Base-by-base conservation (phyloP, 2,888 invertebrate species). In the Leptinotarsa tumamoca region DNA sequence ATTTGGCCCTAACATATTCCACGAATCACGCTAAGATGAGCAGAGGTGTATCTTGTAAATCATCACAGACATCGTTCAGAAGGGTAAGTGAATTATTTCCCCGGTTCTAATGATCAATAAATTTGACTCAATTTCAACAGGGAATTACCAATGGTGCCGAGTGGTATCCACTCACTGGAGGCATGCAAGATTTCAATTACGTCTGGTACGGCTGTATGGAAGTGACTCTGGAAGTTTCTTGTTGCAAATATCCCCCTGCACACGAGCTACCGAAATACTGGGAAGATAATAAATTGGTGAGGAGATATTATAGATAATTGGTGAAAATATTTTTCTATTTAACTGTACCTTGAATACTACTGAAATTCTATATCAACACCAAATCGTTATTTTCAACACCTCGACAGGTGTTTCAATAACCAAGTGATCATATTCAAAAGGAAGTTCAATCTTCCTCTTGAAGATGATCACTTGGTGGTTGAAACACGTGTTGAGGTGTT, bases 131-230 rank as follows among this genome's bases (percentile, higher is more conserved):
- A 67, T 71, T 69, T 54, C 80, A 82, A 68, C 63, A 96, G 87
- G 98, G 98, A 14, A 97, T 97, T 82, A 97, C 97, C 3, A 98
- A 98, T 85, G 98, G 98, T 4, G 98, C 98, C 0, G 95, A 95
- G 73, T 97, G 97, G 97, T 97, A 97, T 88, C 95, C 96, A 0
- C 90, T 97, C 7, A 95, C 95, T 91, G 96, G 96, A 73, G 95
- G 96, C 27, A 96, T 96, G 96, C 96, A 96, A 89, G 98, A 98
- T 87, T 98, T 95, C 88, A 98, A 98, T 88, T 98, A 98, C 88
- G 92, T 96, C 17, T 94, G 94, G 94, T 95, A 94, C 84, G 97
- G 97, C 17, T 96, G 96, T 87, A 95, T 98, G 95, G 98, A 98
- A 88, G 91, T 98, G n/a, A 97, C 98, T 0, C 89, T 98, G 66